Base-by-base conservation (phyloP, 1,140 invertebrate species). In the Lepidurus apus region DNA sequence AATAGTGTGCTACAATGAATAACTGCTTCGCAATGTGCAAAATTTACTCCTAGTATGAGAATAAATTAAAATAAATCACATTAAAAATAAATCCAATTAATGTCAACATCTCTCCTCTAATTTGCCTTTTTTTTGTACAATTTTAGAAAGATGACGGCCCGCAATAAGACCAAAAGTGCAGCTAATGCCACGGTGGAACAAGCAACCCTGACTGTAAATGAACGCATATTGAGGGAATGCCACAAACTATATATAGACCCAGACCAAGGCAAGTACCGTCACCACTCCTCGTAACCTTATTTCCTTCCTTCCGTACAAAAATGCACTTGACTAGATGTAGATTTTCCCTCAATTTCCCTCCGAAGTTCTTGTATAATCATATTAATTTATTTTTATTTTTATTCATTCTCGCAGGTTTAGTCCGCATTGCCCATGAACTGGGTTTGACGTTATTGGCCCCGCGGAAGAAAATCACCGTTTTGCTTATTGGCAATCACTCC, bases 401-500 rank as follows among this genome's bases (percentile, higher is more conserved):
- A 74, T 43, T 75, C 77, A 82, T 77, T 78, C 79, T 84, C 84
- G 43, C 81, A 89, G 89, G 88, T 53, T 81, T 90, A 73, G 84
- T 88, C 34, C 86, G 85, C 79, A 86, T 89, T 79, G 88, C 86
- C 13, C 84, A 88, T 74, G 84, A 85, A 79, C 80, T 90, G 8
- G 86, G 85, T 76, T 80, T 89, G 21, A 84, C 84, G 42, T 81
- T 90, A 42, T 83, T 88, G 45, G 86, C 88, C 24, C 89, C 89
- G 11, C 85, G 89, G 73, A 89, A 89, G 80, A 90, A 90, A 83
- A 88, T 90, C 73, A 87, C 85, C 44, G 86, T 90, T 42, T 83
- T 90, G 11, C 82, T 90, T 7, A 88, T 90, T 80, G 89, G 89
- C 3, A 90, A 90, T 82, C 89, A 90, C 82, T 90, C 89, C 26